phyloP scores from a whole-genome alignment of 2,113 vertebrate genomes.

The Colius striatus region DNA sequence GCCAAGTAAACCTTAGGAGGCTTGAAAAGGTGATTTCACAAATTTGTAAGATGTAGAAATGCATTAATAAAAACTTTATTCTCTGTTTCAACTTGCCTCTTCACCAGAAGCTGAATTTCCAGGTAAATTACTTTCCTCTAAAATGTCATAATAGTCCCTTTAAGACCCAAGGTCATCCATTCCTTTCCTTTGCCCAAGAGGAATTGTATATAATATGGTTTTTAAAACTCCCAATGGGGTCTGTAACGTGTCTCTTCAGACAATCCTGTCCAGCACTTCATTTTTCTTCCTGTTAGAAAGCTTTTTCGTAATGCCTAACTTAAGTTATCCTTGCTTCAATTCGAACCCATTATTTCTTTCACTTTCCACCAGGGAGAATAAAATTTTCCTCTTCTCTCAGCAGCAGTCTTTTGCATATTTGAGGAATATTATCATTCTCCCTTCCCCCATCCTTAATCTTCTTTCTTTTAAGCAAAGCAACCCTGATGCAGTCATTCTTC shows the following conservation, averaged over 20 bases:
- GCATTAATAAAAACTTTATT: not conserved
- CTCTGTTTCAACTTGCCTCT: not conserved
- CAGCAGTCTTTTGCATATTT: conserved; percentile 49
- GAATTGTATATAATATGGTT: not conserved
- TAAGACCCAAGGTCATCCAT: not conserved
- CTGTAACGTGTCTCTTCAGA: not conserved
- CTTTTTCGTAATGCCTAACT: not conserved
- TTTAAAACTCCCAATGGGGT: not conserved
- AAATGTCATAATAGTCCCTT: not conserved
- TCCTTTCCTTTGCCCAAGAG: not conserved
- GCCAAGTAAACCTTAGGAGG: not conserved
- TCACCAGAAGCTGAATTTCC: not conserved
- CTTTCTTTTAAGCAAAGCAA: conserved; percentile 36
- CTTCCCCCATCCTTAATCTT: conserved; percentile 40
- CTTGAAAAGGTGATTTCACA: not conserved
- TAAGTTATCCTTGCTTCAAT: conserved; percentile 10
- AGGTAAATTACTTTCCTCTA: not conserved
- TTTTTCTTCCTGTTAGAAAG: not conserved
- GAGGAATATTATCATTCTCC: conserved; percentile 32
- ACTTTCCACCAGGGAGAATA: conserved; percentile 7
- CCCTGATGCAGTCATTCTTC: not conserved
- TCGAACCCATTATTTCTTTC: conserved; percentile 30
- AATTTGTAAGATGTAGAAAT: not conserved
- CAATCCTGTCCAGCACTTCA: not conserved
- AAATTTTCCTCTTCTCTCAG: conserved; percentile 2